These are phyloP conservation scores for Todus mexicanus DNA, from an alignment of 2,797 vertebrate genomes.

Conservation along the genomic window DNA sequence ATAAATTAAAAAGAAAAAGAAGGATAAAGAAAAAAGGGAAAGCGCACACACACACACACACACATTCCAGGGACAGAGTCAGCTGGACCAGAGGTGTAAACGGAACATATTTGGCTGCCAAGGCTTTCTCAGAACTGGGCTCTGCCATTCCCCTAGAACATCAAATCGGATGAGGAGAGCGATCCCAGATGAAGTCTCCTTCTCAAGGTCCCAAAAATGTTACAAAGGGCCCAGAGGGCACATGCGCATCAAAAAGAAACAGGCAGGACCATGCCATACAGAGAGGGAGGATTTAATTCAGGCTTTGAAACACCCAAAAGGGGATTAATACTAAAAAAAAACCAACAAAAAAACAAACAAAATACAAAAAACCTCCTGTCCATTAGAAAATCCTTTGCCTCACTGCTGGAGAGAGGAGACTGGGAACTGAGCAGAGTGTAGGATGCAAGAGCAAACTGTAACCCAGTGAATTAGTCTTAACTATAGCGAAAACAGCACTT, in stretches of 20 bases:
- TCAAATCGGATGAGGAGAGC: neutral
- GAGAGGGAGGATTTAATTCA: neutral
- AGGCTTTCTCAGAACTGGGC: neutral
- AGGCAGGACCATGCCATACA: neutral
- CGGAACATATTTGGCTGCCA: neutral
- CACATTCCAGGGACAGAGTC: neutral
- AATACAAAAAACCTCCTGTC: neutral
- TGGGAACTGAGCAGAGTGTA: neutral
- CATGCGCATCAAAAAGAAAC: neutral
- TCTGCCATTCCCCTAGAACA: neutral
- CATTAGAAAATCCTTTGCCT: neutral
- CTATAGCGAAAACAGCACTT: constrained; percentile 60
- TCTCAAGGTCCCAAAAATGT: neutral
- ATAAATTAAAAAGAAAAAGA: neutral
- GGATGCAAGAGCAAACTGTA: constrained; percentile 23
- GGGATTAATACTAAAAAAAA: neutral
- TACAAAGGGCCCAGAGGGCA: neutral
- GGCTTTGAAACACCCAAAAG: neutral
- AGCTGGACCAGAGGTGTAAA: neutral
- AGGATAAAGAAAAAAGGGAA: too few relatives aligned
- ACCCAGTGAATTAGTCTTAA: constrained; percentile 65
- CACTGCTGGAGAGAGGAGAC: neutral
- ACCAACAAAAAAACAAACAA: neutral
- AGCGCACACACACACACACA: too few relatives aligned
- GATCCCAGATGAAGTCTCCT: neutral